phyloP scores from a whole-genome alignment of 2,797 vertebrate species.

The Helarctos malayanus region DNA sequence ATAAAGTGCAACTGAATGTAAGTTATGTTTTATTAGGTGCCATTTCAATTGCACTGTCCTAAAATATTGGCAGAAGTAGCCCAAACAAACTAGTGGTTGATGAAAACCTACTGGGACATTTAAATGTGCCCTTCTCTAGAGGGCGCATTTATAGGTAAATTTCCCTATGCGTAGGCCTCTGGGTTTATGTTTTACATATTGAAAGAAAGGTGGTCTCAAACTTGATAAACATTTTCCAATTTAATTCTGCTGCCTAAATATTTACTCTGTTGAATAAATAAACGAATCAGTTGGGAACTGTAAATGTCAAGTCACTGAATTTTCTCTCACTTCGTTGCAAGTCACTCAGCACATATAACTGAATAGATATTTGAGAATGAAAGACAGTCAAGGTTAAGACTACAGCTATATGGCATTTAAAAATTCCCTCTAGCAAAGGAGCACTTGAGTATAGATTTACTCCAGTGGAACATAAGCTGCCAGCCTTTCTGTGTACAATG shows the following conservation, averaged over 20 bases:
- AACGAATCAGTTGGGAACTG: constrained; percentile 74
- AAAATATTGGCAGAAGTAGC: constrained; percentile 40
- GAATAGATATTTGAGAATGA: constrained; percentile 77
- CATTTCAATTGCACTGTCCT: not conserved
- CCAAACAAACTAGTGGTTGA: constrained; percentile 28
- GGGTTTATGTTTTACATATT: constrained; percentile 75
- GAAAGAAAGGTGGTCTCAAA: constrained; percentile 73
- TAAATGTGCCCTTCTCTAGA: constrained; percentile 66
- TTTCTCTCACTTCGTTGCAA: constrained; percentile 65
- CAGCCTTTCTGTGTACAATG: not conserved
- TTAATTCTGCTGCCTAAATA: constrained; percentile 83
- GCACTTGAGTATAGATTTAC: not conserved
- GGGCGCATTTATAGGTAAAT: constrained; percentile 34
- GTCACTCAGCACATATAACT: constrained; percentile 53
- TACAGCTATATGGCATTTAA: not conserved
- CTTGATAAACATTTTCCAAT: constrained; percentile 83
- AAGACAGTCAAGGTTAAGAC: constrained; percentile 78
- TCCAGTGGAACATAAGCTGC: not conserved
- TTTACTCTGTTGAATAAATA: constrained; percentile 84
- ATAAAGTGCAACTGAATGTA: not conserved
- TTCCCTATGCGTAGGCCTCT: constrained; percentile 24
- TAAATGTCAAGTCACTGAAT: constrained; percentile 71
- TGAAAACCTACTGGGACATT: constrained; percentile 24
- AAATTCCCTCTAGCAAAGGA: not conserved
- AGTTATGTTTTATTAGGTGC: constrained; percentile 28